Evolutionary conservation across 1,140 invertebrate genomes (phyloP), one percentile per base, ranked within the genome.

Genomic region (Drosophila rhopaloa): DNA sequence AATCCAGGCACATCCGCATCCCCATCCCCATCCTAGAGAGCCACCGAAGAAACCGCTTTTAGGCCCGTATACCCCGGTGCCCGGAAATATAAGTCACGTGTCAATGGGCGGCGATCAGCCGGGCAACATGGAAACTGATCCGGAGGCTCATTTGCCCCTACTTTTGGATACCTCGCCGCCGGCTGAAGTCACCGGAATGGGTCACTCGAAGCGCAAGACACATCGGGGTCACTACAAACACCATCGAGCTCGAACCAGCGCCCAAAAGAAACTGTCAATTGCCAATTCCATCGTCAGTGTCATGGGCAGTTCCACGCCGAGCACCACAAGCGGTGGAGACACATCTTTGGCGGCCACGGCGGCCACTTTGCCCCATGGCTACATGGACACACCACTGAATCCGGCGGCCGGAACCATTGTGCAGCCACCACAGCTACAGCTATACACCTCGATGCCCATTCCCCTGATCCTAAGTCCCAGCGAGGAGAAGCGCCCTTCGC

Each of bases 391-490:
- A n/a, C 85, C 79, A 10, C 76, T 89, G 0, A 91, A 91, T 46
- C 89, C 76, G 48, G 71, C 85, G 2, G 84, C 83, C 5, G 83
- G 84, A 3, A 83, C 84, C 16, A 89, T 91, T 14, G 50, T 91
- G 11, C 83, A 90, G 50, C 78, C 90, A 38, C 84, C 83, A 5
- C 67, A 71, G n/a, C 40, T 89, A 51, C 83, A 88, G 37, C 65
- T 86, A 0, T 91, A 90, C 72, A 91, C 90, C 46, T 89, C 90
- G 11, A 91, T 91, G 81, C 90, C 90, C 58, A 91, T 91, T 43
- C 90, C 90, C 1, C 55, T 91, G 50, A 91, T 91, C 19, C 76
- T 91, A 10, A 91, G 88, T 65, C 88, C 90, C 55, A 79, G 81
- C 72, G 88, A 91, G 16, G 90, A 91, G 59, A 91, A 91, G 63